Percentiles rank a stretch among this genome's conserved stretches.
Conservation (phyloP, 1,140 invertebrate genomes). For the Trichonephila inaurata region DNA sequence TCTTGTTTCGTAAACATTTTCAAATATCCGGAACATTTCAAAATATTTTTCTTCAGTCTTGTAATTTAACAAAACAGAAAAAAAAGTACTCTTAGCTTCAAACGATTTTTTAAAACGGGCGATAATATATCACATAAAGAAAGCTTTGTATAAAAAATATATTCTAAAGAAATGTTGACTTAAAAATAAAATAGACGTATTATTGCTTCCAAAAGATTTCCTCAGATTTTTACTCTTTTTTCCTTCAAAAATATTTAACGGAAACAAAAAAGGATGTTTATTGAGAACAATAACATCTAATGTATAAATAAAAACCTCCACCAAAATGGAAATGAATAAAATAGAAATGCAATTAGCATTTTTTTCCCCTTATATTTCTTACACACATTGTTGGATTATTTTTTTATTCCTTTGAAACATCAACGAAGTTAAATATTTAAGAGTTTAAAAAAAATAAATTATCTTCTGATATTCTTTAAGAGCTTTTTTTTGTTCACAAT, state of each 20-base stretch:
- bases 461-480: constrained; percentile 57
- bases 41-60: neutral
- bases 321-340: constrained; percentile 50
- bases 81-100: neutral
- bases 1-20: neutral
- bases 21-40: neutral
- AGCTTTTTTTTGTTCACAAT: constrained; percentile 45
- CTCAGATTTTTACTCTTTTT: constrained; percentile 12
- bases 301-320: constrained; percentile 37
- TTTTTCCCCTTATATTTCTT: neutral
- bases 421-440: constrained; percentile 59
- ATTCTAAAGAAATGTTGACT: neutral
- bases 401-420: neutral
- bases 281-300: constrained; percentile 35
- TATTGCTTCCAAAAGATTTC: neutral
- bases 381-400: neutral
- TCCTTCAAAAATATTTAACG: neutral
- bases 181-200: constrained; percentile 30
- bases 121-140: constrained; percentile 24
- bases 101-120: neutral
- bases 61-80: neutral
- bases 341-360: constrained; percentile 46
- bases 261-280: constrained; percentile 2
- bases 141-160: neutral
- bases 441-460: constrained; percentile 49